Base-by-base conservation (phyloP, 2,888 invertebrate species). In the Eristalis arbustorum region DNA sequence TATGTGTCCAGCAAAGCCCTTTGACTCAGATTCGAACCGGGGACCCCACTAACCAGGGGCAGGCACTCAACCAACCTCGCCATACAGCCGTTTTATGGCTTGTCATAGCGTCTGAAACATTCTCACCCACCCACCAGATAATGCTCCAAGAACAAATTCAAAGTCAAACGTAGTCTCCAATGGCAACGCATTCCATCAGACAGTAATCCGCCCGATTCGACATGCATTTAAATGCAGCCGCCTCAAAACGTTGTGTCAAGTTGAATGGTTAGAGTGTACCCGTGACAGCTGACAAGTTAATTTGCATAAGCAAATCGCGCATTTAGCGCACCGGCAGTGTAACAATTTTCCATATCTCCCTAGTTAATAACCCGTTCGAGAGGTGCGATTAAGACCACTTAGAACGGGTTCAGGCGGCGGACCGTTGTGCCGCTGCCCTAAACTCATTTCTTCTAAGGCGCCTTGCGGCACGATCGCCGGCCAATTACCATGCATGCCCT, bases 401-500 rank as follows among this genome's bases (percentile, higher is more conserved):
- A 22, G 37, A 78, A 78, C 78, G 56, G 40, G 59, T 72, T 73
- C 31, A 10, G 5, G 3, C 31, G 10, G 18, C 49, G 49, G 8
- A 1, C 49, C 49, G n/a, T 18, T 49, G 8, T 18, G 18, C 18
- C 25, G 59, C 25, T 59, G 59, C 59, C 25, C 59, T 69, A 11
- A 37, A 40, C 56, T 22, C 25, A 2, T 25, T 25, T 25, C 25
- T 25, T 25, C 57, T 34, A 59, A 37, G 75, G 37, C 75, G 37
- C 37, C 64, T 84, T 79, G 59, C 63, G 57, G 64, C 59, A 72
- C 13, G 42, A 74, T 49, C 31, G 61, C 67, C 22, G 67, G 25
- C 37, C 69, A 73, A 72, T 85, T 85, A 69, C 81, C 37, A 82
- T 77, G 68, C 76, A 85, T 61, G 59, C 59, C 73, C 67, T 85